Base-by-base conservation (phyloP, 2,888 invertebrate species). In the Vesta saturnalis region DNA sequence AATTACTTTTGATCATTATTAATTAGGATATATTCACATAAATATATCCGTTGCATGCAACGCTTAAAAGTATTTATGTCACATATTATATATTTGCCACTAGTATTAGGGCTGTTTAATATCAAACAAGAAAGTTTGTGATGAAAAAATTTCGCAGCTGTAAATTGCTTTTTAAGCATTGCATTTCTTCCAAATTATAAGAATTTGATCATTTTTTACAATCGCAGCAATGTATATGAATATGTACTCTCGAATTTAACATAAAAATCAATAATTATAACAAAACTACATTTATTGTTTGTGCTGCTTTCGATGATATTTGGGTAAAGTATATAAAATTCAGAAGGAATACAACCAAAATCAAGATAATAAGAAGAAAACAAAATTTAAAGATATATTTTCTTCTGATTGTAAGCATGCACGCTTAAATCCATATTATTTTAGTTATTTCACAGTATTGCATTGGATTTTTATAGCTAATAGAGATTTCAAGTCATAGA, bases 341-440 rank as follows among this genome's bases (percentile, higher is more conserved):
- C 91, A 91, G 85, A 91, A 91, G 86, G 91, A 91, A 86, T 77
- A 77, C 70, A 79, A 78, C 75, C 79, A 79, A 73, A 77, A 75
- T 70, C 77, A 75, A 74, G 82, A 83, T 71, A 90, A 90, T 85
- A 91, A 91, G 89, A 91, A 91, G 89, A 92, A 92, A 88, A 91
- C 91, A 86, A 92, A 92, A 90, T 90, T 93, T 86, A 92, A 92
- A 89, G 92, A 93, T 88, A 91, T 92, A 87, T 92, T 93, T 88
- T 90, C 92, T 84, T 90, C 92, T 85, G 92, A 93, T 89, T 91
- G 92, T 88, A 91, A 92, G 90, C 89, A 75, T 70, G 69, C 66
- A 76, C 69, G 69, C 63, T 65, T 66, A 59, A 52, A 60, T 49
- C n/a, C 43, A n/a, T 61, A 52, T 54, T 19, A 15, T 39, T 64